phyloP scores from a whole-genome alignment of 1,140 invertebrate species.

The Acromyrmex charruanus region DNA sequence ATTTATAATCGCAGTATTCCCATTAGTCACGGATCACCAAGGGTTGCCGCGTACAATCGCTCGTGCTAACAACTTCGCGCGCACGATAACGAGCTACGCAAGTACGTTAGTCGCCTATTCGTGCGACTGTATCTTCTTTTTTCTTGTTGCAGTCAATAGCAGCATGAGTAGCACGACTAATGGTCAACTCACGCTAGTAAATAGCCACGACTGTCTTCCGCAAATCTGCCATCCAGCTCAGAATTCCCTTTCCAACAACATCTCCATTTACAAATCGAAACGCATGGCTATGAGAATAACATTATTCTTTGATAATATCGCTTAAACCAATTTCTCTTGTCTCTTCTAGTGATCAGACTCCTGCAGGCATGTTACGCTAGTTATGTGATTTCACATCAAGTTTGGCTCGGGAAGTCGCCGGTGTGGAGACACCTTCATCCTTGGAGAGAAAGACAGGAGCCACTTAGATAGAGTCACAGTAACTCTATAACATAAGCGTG shows the following conservation, averaged over 20 bases:
- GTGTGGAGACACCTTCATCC: conserved; percentile 65
- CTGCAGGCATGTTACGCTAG: background rate
- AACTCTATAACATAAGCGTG: conserved; percentile 83
- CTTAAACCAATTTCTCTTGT: background rate
- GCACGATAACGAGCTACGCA: conserved; percentile 57
- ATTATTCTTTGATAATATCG: background rate
- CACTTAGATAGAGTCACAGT: conserved; percentile 76
- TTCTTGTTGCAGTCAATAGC: conserved; percentile 44
- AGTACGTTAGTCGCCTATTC: conserved; percentile 39
- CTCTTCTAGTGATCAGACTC: background rate
- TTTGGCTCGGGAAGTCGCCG: background rate
- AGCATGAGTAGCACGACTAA: conserved; percentile 29
- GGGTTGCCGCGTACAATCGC: conserved; percentile 21
- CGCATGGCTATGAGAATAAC: background rate
- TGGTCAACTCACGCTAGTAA: conserved; percentile 46
- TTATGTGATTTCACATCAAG: background rate
- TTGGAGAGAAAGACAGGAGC: conserved; percentile 64
- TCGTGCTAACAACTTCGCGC: conserved; percentile 58
- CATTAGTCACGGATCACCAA: conserved; percentile 59
- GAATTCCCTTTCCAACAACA: background rate
- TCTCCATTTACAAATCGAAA: background rate
- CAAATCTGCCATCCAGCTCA: background rate
- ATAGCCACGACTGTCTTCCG: conserved; percentile 22
- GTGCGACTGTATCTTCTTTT: background rate
- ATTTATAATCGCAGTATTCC: conserved; percentile 55